Percentiles rank a stretch among this genome's conserved stretches.
Evolutionary conservation across 2,113 vertebrate genomes (phyloP).

Genomic region (Nibea coibor): DNA sequence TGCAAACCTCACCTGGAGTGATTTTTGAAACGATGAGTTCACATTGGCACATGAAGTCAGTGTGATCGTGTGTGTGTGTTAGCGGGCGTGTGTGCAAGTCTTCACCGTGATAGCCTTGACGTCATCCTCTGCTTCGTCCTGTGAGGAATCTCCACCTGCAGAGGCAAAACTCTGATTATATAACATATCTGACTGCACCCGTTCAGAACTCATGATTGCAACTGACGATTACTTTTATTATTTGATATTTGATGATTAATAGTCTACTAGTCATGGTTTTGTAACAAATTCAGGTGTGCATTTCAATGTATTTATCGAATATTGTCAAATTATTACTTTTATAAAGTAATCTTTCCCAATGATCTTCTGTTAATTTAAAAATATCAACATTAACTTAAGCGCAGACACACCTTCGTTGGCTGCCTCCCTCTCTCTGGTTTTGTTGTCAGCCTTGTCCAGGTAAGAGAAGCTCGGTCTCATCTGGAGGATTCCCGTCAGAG

Average conservation of each 20-base stretch:
- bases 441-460: constrained; percentile 95
- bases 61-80: too few species aligned
- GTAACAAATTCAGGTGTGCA: neutral
- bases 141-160: constrained; percentile 95
- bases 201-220: neutral
- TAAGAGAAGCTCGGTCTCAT: constrained; percentile 97
- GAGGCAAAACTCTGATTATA: constrained; percentile 43
- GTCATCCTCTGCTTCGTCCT: constrained; percentile 97
- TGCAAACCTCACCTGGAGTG: constrained; percentile 91
- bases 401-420: constrained; percentile 90
- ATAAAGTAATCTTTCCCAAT: neutral
- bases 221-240: neutral
- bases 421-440: constrained; percentile 94
- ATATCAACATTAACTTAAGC: too few species aligned
- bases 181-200: neutral
- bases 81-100: neutral
- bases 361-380: neutral
- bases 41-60: neutral
- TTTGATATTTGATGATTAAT: neutral
- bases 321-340: neutral
- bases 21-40: neutral
- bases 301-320: neutral
- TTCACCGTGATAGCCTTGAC: constrained; percentile 96
- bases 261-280: neutral
- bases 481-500: constrained; percentile 96